Evolutionary conservation across 2,113 vertebrate genomes (phyloP).

Genomic region (Menidia beryllina): DNA sequence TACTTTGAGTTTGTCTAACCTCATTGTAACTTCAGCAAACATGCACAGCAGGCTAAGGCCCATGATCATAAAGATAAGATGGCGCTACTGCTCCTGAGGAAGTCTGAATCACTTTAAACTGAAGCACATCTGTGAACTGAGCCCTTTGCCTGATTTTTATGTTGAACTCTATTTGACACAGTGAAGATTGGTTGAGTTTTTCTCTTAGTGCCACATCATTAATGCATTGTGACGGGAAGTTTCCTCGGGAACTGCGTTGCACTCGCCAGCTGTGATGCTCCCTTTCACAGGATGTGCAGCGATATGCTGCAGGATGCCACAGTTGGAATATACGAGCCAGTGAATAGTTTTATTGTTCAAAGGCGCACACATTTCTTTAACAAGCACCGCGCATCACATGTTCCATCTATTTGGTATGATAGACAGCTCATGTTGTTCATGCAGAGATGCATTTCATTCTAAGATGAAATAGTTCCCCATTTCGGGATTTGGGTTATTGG

Average conservation of each 20-base stretch:
- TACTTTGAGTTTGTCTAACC: slow-evolving; percentile 49
- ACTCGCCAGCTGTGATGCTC: slow-evolving; percentile 17
- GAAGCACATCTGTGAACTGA: slow-evolving; percentile 20
- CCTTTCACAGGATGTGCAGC: background rate
- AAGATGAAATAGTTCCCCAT: no score
- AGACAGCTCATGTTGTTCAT: no score
- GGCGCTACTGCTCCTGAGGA: background rate
- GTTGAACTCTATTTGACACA: slow-evolving; percentile 32
- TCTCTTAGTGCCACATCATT: slow-evolving; percentile 38
- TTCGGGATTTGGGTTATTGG: no score
- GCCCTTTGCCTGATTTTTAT: slow-evolving; percentile 47
- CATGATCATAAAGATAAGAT: slow-evolving; percentile 24
- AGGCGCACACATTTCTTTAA: background rate
- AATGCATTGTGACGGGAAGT: slow-evolving; percentile 41
- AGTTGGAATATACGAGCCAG: background rate
- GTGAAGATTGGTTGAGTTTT: slow-evolving; percentile 39
- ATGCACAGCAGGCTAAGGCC: background rate
- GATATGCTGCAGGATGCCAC: background rate
- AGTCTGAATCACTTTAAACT: slow-evolving; percentile 2
- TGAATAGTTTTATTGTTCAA: background rate
- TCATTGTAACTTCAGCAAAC: slow-evolving; percentile 39
- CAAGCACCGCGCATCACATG: no score
- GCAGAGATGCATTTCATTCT: no score
- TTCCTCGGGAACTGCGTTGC: slow-evolving; percentile 2
- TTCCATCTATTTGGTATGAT: no score